Evolutionary conservation across 2,888 invertebrate genomes (phyloP), one percentile per base, ranked within the genome.

Genomic region (Holacanthella duospinosa): DNA sequence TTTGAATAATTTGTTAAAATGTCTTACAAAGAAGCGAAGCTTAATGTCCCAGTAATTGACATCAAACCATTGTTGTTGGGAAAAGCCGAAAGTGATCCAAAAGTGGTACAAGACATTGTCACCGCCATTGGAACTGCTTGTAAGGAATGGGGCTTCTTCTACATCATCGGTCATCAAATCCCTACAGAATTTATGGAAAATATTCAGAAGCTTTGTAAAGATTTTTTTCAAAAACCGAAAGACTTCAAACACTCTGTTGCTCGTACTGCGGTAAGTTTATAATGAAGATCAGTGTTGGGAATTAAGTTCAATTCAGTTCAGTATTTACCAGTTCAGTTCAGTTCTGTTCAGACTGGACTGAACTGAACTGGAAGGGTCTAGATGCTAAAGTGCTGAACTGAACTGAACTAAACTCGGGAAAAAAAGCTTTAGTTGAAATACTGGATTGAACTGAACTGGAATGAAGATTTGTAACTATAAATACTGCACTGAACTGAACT

Each of bases 61-160:
- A 61, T 70, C 21, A 58, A 65, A n/a, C 55, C 61, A 26, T 36
- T 65, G 2, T 26, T 64, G 26, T 25, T 24, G 27, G 58, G 26
- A 21, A n/a, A n/a, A n/a, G 43, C 59, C 1, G 60, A 48, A 2
- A 27, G 29, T 16, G 3, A 6, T 21, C 25, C 6, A 21, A 6
- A 28, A 12, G 59, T 24, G 6, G 44, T 59, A n/a, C 0, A 44
- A 16, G 62, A 66, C 61, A 60, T 65, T n/a, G 60, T 68, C 0
- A 60, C 66, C 12, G 63, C 63, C 44, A 66, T 70, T 29, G 57
- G 63, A 12, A 55, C 62, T 24, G 68, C 71, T 0, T 71, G 71
- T 44, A 29, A 48, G 21, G 58, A 63, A 27, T 68, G 68, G 67
- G 71, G 71, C 25, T 71, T 71, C 59, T 71, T 71, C 62, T 71